Base-by-base conservation (phyloP, 2,113 vertebrate species). In the Cyanocitta stelleri region DNA sequence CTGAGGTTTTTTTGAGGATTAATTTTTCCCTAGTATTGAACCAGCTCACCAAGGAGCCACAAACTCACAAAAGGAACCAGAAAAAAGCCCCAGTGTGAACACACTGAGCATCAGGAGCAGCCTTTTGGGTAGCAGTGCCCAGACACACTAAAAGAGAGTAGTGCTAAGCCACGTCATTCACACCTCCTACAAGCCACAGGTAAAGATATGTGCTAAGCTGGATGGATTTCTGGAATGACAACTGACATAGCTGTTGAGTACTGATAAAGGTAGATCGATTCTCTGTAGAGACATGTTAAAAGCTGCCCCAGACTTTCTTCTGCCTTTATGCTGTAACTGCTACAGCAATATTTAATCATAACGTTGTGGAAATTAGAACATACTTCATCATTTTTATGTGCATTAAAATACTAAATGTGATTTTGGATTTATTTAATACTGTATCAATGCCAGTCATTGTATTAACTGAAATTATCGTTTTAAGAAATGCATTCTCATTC, bases 211-310 rank as follows among this genome's bases (percentile, higher is more conserved):
- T 56, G 61, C 80, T 90, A 89, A 95, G 41, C 73, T 81, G 66
- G 48, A 93, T 90, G 77, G 83, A 93, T 92, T 95, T 95, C 71
- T 88, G 61, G 64, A 90, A 74, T 87, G 94, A 95, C 95, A 95
- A 51, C 86, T 89, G 76, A 68, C 55, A 63, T 59, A 92, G 89
- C 95, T 97, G 93, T 78, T 90, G 48, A 78, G 86, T 78, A 74
- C 89, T 92, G 90, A 96, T 95, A 96, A 96, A 94, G 37, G 35
- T 29, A 67, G 51, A 96, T 89, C 77, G 91, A 94, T 91, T 93
- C 86, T 27, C 85, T 80, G 77, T 84, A 95, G 51, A 83, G 52
- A 82, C 37, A 37, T 1, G 12, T 30, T 67, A 78, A 80, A 81
- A 93, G 52, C 90, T 91, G 39, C 67, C 33, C 30, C 89, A 88